Conservation (phyloP, 1,140 invertebrate species). For the Zophobas morio region DNA sequence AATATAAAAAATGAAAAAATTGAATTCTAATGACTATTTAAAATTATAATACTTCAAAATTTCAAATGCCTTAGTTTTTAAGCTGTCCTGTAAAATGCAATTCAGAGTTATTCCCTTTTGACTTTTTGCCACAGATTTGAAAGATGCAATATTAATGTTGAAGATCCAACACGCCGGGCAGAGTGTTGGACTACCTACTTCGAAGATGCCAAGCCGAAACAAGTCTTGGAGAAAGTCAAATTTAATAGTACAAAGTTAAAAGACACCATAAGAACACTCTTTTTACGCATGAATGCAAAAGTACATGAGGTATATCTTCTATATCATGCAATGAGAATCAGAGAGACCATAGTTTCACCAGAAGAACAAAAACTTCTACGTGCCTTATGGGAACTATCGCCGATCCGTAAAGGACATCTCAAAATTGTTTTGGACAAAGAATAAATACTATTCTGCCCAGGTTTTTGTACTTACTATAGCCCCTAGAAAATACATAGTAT, state of each 20-base stretch:
- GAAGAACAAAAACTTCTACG: neutral
- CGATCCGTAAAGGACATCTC: neutral
- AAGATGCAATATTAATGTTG: constrained; percentile 19
- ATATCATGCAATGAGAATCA: neutral
- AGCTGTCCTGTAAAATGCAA: too few species aligned
- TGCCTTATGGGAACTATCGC: constrained; percentile 5
- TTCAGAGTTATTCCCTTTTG: too few species aligned
- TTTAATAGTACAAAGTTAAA: constrained; percentile 12
- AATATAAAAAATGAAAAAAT: too few species aligned
- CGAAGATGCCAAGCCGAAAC: constrained; percentile 7
- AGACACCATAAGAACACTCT: constrained; percentile 1
- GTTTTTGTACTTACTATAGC: constrained; percentile 2
- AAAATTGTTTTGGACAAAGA: constrained; percentile 1
- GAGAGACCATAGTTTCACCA: neutral
- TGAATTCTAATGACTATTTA: too few species aligned
- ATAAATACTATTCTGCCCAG: neutral
- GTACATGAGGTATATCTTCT: neutral
- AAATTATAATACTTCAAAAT: too few species aligned
- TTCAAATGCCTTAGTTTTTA: too few species aligned
- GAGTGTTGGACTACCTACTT: constrained; percentile 12
- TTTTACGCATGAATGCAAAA: constrained; percentile 26
- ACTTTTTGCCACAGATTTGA: neutral
- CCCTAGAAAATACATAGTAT: too few species aligned
- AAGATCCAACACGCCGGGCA: neutral
- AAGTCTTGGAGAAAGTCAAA: constrained; percentile 14